Conservation (phyloP, 2,888 invertebrate species). For the Caenorhabditis wallacei region DNA sequence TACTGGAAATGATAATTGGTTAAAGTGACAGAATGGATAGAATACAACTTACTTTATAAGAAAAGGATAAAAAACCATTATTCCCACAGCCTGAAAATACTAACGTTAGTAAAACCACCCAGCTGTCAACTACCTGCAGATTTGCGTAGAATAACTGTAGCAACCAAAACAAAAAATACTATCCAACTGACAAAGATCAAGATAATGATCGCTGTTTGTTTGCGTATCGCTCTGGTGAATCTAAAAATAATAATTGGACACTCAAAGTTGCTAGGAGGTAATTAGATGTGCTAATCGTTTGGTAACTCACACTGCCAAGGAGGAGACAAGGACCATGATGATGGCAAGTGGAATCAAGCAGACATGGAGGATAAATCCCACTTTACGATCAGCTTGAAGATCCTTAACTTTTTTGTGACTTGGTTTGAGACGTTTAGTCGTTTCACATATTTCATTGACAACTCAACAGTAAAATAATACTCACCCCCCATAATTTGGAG, state of each 20-base stretch:
- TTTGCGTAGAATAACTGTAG: not conserved
- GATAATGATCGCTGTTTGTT: slow-evolving; percentile 32
- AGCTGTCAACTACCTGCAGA: not conserved
- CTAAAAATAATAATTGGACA: slow-evolving; percentile 30
- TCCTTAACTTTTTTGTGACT: slow-evolving; percentile 3
- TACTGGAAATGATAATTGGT: slow-evolving; percentile 17
- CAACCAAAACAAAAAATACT: not conserved
- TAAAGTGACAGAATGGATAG: too few species aligned
- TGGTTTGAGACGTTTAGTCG: not conserved
- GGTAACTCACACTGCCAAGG: slow-evolving; percentile 37
- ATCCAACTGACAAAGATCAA: slow-evolving; percentile 44
- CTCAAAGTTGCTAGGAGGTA: not conserved
- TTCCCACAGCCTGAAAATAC: not conserved
- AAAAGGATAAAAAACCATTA: not conserved
- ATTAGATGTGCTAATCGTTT: slow-evolving; percentile 19
- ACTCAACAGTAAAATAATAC: not conserved
- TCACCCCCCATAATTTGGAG: slow-evolving; percentile 32
- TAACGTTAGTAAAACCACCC: not conserved
- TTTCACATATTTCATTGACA: not conserved
- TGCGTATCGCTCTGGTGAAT: slow-evolving; percentile 46
- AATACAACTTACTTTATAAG: too few species aligned
- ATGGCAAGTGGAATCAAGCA: slow-evolving; percentile 31
- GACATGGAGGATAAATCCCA: slow-evolving; percentile 8
- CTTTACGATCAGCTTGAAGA: slow-evolving; percentile 15
- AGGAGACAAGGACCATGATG: slow-evolving; percentile 24